These are phyloP conservation scores for Ceratothoa steindachneri DNA, from an alignment of 2,888 invertebrate genomes.

Conservation along the genomic window DNA sequence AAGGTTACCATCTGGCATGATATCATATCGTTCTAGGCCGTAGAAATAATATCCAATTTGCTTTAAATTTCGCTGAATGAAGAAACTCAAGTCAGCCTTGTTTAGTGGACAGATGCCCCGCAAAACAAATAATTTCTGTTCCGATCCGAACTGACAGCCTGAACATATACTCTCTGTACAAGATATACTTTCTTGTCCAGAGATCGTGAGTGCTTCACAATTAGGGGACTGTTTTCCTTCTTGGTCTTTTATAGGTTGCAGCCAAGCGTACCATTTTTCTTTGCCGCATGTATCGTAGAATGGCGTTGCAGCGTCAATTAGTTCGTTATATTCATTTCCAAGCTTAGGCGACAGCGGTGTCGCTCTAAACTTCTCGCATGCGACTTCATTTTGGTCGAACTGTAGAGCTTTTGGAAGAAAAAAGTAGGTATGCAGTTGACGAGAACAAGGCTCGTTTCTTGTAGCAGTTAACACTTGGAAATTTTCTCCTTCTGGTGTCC, in stretches of 20 bases:
- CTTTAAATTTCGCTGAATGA: neutral
- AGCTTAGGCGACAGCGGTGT: neutral
- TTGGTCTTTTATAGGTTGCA: neutral
- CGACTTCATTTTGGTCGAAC: neutral
- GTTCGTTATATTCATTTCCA: neutral
- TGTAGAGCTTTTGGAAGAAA: neutral
- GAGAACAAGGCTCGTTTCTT: neutral
- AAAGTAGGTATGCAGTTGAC: neutral
- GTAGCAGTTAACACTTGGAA: neutral
- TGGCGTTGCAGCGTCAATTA: neutral
- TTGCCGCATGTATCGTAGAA: neutral
- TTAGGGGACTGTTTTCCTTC: neutral
- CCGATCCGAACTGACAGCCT: neutral
- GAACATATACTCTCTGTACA: neutral
- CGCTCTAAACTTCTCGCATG: neutral
- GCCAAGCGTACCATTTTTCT: neutral
- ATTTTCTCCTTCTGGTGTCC: neutral
- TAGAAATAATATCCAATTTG: conserved; percentile 2
- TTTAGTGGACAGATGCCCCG: neutral
- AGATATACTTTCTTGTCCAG: neutral
- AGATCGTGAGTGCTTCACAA: neutral
- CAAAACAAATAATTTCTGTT: neutral
- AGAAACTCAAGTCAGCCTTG: neutral
- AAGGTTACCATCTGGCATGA: neutral
- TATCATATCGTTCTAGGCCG: neutral